Evolutionary conservation across 2,113 vertebrate species (phyloP).

Genomic region (Microtus ochrogaster): DNA sequence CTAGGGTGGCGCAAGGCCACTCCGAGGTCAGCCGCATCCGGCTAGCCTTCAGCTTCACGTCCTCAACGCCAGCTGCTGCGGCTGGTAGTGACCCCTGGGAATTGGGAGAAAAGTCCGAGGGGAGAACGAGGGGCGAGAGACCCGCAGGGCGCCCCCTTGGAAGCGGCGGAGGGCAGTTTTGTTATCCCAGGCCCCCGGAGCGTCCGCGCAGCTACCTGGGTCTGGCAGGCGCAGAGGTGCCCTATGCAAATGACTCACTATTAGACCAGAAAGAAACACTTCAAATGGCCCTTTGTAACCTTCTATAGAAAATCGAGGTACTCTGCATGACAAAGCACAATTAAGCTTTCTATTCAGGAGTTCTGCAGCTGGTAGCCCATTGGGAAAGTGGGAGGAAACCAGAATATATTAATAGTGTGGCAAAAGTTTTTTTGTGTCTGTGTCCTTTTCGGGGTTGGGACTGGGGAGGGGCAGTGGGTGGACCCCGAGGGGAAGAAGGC

Average conservation of each 20-base stretch:
- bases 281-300: conserved; percentile 89
- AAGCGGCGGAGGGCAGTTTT: conserved; percentile 4
- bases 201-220: conserved; percentile 81
- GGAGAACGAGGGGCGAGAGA: background rate
- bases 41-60: background rate
- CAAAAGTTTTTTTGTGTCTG: conserved; percentile 82
- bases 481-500: conserved; percentile 69
- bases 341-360: conserved; percentile 95
- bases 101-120: background rate
- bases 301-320: conserved; percentile 92
- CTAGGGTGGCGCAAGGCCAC: background rate
- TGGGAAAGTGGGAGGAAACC: conserved; percentile 91
- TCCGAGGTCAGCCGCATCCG: background rate
- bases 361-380: conserved; percentile 96
- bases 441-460: conserved; percentile 70
- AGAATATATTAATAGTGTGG: conserved; percentile 89
- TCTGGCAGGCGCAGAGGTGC: conserved; percentile 81
- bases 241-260: conserved; percentile 82
- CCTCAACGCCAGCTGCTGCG: conserved; percentile 9
- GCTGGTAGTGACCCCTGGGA: conserved; percentile 1
- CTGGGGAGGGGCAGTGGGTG: conserved; percentile 54
- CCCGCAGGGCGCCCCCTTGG: conserved; percentile 1
- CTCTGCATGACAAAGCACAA: conserved; percentile 99
- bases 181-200: background rate
- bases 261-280: conserved; percentile 83